A percentile compares a stretch with the other conserved stretches of the same genome.
These are phyloP conservation scores for Suncus etruscus DNA, from an alignment of 2,113 vertebrate species.

Conservation along the genomic window DNA sequence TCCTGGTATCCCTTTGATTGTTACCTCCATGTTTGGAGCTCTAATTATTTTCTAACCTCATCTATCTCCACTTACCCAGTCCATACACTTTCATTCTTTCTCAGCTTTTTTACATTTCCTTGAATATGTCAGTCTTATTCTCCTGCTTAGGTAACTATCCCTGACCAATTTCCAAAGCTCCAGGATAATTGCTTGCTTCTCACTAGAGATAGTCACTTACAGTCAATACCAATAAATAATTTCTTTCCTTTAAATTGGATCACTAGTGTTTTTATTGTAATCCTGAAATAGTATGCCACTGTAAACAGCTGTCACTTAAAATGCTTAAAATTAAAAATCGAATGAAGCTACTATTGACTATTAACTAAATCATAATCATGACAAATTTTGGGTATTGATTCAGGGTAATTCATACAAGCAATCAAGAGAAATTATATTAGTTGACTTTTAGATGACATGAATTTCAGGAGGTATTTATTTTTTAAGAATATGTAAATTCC, in stretches of 20 bases:
- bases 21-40: background rate
- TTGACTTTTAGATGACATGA: slow-evolving; percentile 45
- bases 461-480: slow-evolving; percentile 43
- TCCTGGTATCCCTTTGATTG: background rate
- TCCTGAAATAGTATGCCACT: slow-evolving; percentile 1
- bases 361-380: slow-evolving; percentile 59
- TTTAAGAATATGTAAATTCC: background rate
- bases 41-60: background rate
- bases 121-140: background rate
- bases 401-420: slow-evolving; percentile 68
- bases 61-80: too few relatives aligned
- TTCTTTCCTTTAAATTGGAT: too few relatives aligned
- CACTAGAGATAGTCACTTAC: too few relatives aligned
- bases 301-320: slow-evolving; percentile 8
- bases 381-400: slow-evolving; percentile 46
- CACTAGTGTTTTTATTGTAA: too few relatives aligned
- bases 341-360: slow-evolving; percentile 47
- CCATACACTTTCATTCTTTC: background rate
- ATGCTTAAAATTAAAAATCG: background rate
- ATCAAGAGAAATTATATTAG: slow-evolving; percentile 63
- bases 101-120: background rate
- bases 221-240: too few relatives aligned
- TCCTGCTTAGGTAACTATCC: background rate
- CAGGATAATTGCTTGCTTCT: too few relatives aligned
- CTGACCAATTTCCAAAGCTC: background rate